A percentile compares a stretch with the other conserved stretches of the same genome.
Evolutionary conservation across 1,140 invertebrate genomes (phyloP).

Genomic region (Leptonema lineaticorne): DNA sequence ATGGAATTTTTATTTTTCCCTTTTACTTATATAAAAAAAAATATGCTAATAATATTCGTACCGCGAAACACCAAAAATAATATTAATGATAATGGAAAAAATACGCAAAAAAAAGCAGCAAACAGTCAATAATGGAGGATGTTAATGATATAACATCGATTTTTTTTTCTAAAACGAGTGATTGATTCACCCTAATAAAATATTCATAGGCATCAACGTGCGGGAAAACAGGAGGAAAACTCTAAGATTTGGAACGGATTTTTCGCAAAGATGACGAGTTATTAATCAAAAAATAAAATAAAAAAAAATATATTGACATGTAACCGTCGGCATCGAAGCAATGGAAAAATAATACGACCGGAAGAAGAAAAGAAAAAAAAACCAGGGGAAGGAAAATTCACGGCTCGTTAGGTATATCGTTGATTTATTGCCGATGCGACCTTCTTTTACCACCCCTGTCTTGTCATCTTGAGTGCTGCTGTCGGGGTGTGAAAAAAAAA

Average conservation of each 20-base stretch:
- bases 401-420: slow-evolving; percentile 37
- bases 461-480: background rate
- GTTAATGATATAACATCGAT: slow-evolving; percentile 21
- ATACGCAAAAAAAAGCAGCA: background rate
- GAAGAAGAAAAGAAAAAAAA: slow-evolving; percentile 4
- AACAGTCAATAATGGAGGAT: slow-evolving; percentile 8
- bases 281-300: slow-evolving; percentile 27
- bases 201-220: slow-evolving; percentile 17
- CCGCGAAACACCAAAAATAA: background rate
- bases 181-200: slow-evolving; percentile 30
- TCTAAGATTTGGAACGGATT: slow-evolving; percentile 22
- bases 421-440: slow-evolving; percentile 37
- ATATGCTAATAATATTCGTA: background rate
- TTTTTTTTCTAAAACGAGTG: slow-evolving; percentile 6
- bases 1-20: slow-evolving; percentile 10
- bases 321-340: slow-evolving; percentile 8
- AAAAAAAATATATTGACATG: slow-evolving; percentile 25
- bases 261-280: slow-evolving; percentile 16
- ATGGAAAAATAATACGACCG: background rate
- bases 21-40: background rate
- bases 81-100: background rate
- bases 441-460: slow-evolving; percentile 16
- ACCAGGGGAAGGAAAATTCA: too few species aligned
- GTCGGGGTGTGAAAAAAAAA: background rate
- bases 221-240: background rate